Percentiles rank a stretch among this genome's conserved stretches.
Evolutionary conservation across 1,140 invertebrate species (phyloP).

Genomic region (Trypoxylus dichotomus): DNA sequence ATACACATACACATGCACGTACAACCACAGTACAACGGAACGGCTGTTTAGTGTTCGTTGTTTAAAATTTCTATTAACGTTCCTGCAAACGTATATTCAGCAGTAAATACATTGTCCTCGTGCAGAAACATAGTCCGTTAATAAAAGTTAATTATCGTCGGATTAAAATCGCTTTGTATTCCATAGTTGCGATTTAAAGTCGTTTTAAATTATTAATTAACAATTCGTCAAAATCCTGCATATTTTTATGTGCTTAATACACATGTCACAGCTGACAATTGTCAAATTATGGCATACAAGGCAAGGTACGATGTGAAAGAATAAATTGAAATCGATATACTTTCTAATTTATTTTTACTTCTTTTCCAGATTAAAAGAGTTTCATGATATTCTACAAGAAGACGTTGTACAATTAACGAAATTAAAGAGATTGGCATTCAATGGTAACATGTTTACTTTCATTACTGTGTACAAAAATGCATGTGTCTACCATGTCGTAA

Average conservation of each 20-base stretch:
- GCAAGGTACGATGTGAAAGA: slow-evolving; percentile 37
- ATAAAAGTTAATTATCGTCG: neutral
- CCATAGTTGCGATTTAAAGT: too few species aligned
- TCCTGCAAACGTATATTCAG: slow-evolving; percentile 11
- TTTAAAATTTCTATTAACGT: slow-evolving; percentile 27
- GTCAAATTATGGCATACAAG: slow-evolving; percentile 40
- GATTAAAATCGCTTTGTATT: too few species aligned
- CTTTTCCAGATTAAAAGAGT: slow-evolving; percentile 70
- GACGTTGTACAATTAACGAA: slow-evolving; percentile 69
- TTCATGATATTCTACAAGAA: slow-evolving; percentile 66
- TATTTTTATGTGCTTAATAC: neutral
- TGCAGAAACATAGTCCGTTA: too few species aligned
- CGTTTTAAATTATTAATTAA: too few species aligned
- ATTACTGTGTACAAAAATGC: neutral
- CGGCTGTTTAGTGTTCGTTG: slow-evolving; percentile 7
- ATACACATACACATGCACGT: neutral
- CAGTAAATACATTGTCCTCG: neutral
- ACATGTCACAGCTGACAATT: slow-evolving; percentile 23
- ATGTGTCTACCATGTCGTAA: neutral
- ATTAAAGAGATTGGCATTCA: slow-evolving; percentile 72
- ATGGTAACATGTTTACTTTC: slow-evolving; percentile 60
- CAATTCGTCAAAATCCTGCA: neutral
- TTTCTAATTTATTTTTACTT: too few species aligned
- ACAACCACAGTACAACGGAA: neutral
- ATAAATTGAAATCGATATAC: neutral